A percentile compares a stretch with the other conserved stretches of the same genome.
Evolutionary conservation across 2,888 invertebrate genomes (phyloP).

Genomic region (Cantharis rustica): DNA sequence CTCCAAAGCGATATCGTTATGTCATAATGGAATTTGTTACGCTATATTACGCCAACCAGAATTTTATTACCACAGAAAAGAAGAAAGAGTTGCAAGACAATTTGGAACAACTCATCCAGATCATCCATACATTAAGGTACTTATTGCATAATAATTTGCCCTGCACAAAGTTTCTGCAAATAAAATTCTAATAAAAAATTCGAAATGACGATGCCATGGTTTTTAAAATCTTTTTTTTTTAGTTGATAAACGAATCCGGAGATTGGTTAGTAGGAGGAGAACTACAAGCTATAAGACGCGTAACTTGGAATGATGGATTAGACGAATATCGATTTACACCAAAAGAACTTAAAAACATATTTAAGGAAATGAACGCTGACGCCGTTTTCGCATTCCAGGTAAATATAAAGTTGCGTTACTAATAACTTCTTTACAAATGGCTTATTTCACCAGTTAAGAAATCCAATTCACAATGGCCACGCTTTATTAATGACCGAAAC

Average conservation of each 20-base stretch:
- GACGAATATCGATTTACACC: slow-evolving; percentile 95
- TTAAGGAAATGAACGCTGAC: slow-evolving; percentile 85
- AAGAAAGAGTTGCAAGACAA: slow-evolving; percentile 88
- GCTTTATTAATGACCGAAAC: slow-evolving; percentile 97
- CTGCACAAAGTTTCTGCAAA: too few species aligned
- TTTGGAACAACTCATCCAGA: slow-evolving; percentile 86
- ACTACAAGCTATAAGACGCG: slow-evolving; percentile 85
- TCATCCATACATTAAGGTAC: slow-evolving; percentile 88
- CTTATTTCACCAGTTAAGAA: slow-evolving; percentile 60
- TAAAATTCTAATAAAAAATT: too few species aligned
- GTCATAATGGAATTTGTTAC: slow-evolving; percentile 67
- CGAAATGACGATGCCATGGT: too few species aligned
- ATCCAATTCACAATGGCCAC: slow-evolving; percentile 99
- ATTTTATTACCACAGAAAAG: slow-evolving; percentile 93
- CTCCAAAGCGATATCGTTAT: slow-evolving; percentile 68
- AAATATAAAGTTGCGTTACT: neutral
- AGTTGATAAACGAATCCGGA: slow-evolving; percentile 88
- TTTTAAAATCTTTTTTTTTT: too few species aligned
- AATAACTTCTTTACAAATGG: neutral
- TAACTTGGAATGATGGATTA: slow-evolving; percentile 93
- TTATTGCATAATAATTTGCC: too few species aligned
- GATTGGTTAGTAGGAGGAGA: slow-evolving; percentile 97
- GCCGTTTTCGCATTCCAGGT: slow-evolving; percentile 97
- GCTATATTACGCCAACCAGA: slow-evolving; percentile 87
- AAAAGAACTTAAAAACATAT: slow-evolving; percentile 83